Percentiles rank a stretch among this genome's conserved stretches.
These are phyloP conservation scores for Felis chaus DNA, from an alignment of 2,113 vertebrate species.

Conservation along the genomic window DNA sequence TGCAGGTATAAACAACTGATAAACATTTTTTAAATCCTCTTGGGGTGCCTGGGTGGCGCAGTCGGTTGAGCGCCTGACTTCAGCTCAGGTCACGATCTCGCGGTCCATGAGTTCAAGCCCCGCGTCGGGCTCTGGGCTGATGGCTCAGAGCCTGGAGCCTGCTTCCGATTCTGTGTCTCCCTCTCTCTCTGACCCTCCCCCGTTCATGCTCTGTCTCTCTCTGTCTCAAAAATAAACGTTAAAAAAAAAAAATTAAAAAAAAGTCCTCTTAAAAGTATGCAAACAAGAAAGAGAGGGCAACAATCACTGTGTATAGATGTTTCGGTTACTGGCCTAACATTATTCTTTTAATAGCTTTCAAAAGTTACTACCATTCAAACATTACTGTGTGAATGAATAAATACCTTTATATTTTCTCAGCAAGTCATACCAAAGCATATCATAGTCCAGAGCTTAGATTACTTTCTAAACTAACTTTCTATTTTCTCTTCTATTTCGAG, in stretches of 20 bases:
- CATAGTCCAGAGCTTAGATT: neutral
- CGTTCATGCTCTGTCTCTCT: too few relatives aligned
- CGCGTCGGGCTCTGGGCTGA: too few relatives aligned
- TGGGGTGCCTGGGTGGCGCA: too few relatives aligned
- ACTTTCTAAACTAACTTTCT: neutral
- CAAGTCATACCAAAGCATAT: slow-evolving; percentile 5
- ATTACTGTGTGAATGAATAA: neutral
- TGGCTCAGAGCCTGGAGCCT: too few relatives aligned
- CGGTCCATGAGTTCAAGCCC: too few relatives aligned
- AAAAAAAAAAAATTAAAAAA: too few relatives aligned
- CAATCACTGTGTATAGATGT: neutral
- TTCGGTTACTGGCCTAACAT: neutral
- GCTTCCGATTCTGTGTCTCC: too few relatives aligned
- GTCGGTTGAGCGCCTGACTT: too few relatives aligned
- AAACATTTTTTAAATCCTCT: neutral
- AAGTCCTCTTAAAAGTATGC: slow-evolving; percentile 7
- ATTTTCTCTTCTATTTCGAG: neutral
- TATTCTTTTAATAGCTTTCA: neutral
- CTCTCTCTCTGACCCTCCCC: too few relatives aligned
- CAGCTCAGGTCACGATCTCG: too few relatives aligned
- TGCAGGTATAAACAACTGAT: neutral
- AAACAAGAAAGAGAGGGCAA: neutral
- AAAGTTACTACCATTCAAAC: neutral
- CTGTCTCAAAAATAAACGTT: too few relatives aligned
- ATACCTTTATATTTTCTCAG: neutral